A percentile compares a stretch with the other conserved stretches of the same genome.
phyloP scores from a whole-genome alignment of 1,140 invertebrate genomes.

The Macrocentrus cingulum region DNA sequence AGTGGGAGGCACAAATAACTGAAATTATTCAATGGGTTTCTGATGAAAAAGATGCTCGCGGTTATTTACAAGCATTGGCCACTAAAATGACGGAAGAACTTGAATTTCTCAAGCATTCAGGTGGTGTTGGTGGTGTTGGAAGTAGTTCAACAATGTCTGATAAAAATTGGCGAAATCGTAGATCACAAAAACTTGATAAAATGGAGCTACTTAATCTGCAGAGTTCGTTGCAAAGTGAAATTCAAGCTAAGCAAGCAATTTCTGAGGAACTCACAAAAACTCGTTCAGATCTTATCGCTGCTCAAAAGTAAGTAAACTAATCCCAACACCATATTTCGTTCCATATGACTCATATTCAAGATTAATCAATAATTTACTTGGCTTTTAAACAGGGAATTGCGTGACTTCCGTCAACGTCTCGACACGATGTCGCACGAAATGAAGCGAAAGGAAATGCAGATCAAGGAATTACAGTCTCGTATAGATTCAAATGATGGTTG shows the following conservation, averaged over 20 bases:
- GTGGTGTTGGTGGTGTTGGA: constrained; percentile 57
- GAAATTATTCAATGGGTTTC: constrained; percentile 97
- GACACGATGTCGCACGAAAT: constrained; percentile 78
- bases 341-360: constrained; percentile 1
- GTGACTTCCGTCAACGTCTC: constrained; percentile 77
- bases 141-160: constrained; percentile 54
- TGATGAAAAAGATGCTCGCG: constrained; percentile 96
- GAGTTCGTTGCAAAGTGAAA: constrained; percentile 94
- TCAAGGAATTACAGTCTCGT: constrained; percentile 83
- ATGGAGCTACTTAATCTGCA: constrained; percentile 98
- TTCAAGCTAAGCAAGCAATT: constrained; percentile 95
- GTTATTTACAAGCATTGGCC: constrained; percentile 92
- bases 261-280: constrained; percentile 91
- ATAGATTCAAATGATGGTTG: constrained; percentile 80
- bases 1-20: constrained; percentile 88
- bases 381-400: constrained; percentile 72
- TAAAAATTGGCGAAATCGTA: constrained; percentile 94
- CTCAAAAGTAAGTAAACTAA: constrained; percentile 79
- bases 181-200: constrained; percentile 96
- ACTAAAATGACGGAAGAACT: constrained; percentile 98
- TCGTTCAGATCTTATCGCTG: constrained; percentile 83
- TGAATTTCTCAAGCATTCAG: constrained; percentile 89
- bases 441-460: constrained; percentile 84
- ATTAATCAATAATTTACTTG: constrained; percentile 15
- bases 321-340: neutral